These are phyloP conservation scores for Rhaphigaster nebulosa DNA, from an alignment of 2,888 invertebrate genomes.

Conservation along the genomic window DNA sequence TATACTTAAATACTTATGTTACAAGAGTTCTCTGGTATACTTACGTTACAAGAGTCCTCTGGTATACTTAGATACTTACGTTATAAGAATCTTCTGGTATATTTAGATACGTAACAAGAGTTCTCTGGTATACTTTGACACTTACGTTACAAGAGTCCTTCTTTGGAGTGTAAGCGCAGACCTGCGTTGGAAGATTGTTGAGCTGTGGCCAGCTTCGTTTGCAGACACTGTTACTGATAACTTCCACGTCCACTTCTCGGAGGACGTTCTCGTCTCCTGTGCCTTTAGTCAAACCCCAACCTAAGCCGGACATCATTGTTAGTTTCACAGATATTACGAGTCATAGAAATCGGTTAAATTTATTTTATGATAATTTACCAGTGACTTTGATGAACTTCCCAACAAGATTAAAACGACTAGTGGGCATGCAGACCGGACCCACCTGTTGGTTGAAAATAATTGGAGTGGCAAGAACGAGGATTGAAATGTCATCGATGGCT, in stretches of 20 bases:
- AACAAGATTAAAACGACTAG: not conserved
- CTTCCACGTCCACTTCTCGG: not conserved
- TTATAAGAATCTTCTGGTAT: too few relatives aligned
- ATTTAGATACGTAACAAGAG: too few relatives aligned
- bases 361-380: not conserved
- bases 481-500: not conserved
- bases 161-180: not conserved
- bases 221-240: not conserved
- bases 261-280: not conserved
- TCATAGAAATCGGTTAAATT: too few relatives aligned
- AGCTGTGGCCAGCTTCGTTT: not conserved
- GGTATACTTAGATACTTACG: not conserved
- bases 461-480: not conserved
- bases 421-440: constrained; percentile 1
- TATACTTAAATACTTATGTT: too few relatives aligned
- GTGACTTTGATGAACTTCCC: constrained; percentile 3
- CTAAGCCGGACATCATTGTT: not conserved
- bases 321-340: too few relatives aligned
- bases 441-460: not conserved
- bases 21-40: too few relatives aligned
- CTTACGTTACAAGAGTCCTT: not conserved
- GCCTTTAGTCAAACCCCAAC: not conserved
- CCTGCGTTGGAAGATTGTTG: not conserved
- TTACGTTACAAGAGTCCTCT: too few relatives aligned
- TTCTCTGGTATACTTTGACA: not conserved